phyloP scores from a whole-genome alignment of 2,113 vertebrate species.

The Myiozetetes cayanensis region DNA sequence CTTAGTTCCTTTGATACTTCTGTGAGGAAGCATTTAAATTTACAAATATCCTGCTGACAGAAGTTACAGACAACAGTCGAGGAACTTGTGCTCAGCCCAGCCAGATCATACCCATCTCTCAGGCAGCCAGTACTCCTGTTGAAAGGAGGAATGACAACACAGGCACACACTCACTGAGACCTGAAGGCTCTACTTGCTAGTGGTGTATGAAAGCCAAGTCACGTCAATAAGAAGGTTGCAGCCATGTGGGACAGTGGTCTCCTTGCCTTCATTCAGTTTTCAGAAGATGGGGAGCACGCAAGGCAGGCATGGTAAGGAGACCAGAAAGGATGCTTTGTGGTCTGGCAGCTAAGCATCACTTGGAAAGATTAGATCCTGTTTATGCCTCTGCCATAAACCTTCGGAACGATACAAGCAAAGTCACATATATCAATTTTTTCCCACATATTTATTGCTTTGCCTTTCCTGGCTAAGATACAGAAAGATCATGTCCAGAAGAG shows the following conservation, averaged over 20 bases:
- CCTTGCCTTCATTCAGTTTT: neutral
- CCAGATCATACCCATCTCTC: neutral
- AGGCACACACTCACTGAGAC: neutral
- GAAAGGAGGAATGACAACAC: neutral
- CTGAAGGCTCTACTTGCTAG: neutral
- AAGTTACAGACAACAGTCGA: conserved; percentile 35
- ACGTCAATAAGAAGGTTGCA: neutral
- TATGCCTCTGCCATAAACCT: neutral
- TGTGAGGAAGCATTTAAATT: conserved; percentile 29
- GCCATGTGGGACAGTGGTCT: neutral
- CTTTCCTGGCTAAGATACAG: neutral
- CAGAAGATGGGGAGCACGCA: neutral
- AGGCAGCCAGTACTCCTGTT: neutral
- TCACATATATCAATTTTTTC: neutral
- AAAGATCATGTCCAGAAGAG: neutral
- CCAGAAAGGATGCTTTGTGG: neutral
- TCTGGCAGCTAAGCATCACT: neutral
- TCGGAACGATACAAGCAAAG: neutral
- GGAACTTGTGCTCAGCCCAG: neutral
- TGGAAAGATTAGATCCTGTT: neutral
- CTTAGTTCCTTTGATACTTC: conserved; percentile 50
- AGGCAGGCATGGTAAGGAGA: neutral
- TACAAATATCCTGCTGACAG: conserved; percentile 28
- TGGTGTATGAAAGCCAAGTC: neutral
- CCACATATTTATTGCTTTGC: neutral